Conservation (phyloP, 1,140 invertebrate species). For the Drosophila albomicans region DNA sequence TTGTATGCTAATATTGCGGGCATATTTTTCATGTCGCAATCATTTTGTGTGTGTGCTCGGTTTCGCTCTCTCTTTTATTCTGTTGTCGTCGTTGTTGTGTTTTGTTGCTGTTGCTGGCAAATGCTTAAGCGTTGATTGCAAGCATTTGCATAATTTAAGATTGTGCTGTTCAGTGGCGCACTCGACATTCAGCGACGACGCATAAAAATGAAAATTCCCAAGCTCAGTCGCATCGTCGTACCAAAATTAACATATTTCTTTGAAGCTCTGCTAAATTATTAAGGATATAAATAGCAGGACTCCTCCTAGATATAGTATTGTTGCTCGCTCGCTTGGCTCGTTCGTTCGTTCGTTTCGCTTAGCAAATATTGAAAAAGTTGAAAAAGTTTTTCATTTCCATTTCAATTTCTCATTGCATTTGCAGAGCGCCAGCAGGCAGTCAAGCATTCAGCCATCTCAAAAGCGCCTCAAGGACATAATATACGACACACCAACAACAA, state of each 20-base stretch:
- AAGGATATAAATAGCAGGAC: slow-evolving; percentile 68
- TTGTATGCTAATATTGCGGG: slow-evolving; percentile 71
- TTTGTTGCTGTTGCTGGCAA: slow-evolving; percentile 35
- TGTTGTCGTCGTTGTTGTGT: slow-evolving; percentile 38
- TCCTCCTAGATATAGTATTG: slow-evolving; percentile 15
- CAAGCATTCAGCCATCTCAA: neutral
- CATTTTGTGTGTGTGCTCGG: slow-evolving; percentile 51
- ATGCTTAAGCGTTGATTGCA: slow-evolving; percentile 78
- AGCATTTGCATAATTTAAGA: slow-evolving; percentile 83
- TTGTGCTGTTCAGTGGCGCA: slow-evolving; percentile 46
- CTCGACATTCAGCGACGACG: slow-evolving; percentile 39
- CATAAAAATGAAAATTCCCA: slow-evolving; percentile 75
- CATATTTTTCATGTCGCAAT: slow-evolving; percentile 79
- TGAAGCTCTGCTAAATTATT: slow-evolving; percentile 78
- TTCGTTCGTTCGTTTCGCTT: slow-evolving; percentile 13
- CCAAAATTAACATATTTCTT: slow-evolving; percentile 77
- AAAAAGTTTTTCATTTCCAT: slow-evolving; percentile 72
- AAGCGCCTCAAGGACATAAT: slow-evolving; percentile 22
- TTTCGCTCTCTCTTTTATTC: too few species aligned
- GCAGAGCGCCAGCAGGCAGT: slow-evolving; percentile 20
- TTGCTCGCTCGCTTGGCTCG: slow-evolving; percentile 7
- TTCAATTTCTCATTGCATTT: slow-evolving; percentile 53
- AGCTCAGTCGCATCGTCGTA: slow-evolving; percentile 37
- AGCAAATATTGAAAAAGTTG: slow-evolving; percentile 74
- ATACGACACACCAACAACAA: too few species aligned